Evolutionary conservation across 2,797 vertebrate species (phyloP), one percentile per base, ranked within the genome.

Genomic region (Gallirallus australis): DNA sequence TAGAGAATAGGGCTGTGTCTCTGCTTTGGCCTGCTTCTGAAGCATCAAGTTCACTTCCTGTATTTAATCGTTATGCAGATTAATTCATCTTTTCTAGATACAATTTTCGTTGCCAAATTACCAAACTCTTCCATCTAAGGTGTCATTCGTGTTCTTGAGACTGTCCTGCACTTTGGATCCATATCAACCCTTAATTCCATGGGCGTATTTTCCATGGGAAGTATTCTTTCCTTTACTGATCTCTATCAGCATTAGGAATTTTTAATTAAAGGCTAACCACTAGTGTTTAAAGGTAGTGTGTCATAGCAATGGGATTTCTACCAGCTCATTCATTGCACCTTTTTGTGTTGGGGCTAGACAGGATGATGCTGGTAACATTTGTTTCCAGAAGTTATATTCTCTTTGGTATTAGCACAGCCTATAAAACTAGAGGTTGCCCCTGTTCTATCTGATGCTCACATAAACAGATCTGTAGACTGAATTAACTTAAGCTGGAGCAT

Each of bases 21-120:
- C 42, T 66, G 37, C 54, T 13, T 53, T 66, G 64, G 3, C 72
- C 50, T 66, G 2, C 63, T 54, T 89, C 40, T 79, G 84, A 76
- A 78, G 39, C 53, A 68, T 83, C 45, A 23, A 7, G 27, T 71
- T 82, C 48, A 37, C 68, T 87, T 88, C 56, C 66, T 80, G 31
- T n/a, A 61, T 84, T 73, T 91, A 78, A 91, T 71, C 79, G 48
- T 84, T 69, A 91, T 75, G 80, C 77, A 82, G 59, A 66, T 85
- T 2, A 80, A 90, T 92, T 87, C 6, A 28, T 84, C 68, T 83
- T 94, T 75, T 48, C 25, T 59, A 47, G 40, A 59, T 71, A 24
- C 78, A 50, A 3, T 71, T 89, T 77, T n/a, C 73, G 37, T 83
- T 94, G 64, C 66, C 60, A 82, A 30, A 86, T 93, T 76, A 78